Evolutionary conservation across 2,888 invertebrate species (phyloP), one percentile per base, ranked within the genome.

Genomic region (Agrilus cyanescens): DNA sequence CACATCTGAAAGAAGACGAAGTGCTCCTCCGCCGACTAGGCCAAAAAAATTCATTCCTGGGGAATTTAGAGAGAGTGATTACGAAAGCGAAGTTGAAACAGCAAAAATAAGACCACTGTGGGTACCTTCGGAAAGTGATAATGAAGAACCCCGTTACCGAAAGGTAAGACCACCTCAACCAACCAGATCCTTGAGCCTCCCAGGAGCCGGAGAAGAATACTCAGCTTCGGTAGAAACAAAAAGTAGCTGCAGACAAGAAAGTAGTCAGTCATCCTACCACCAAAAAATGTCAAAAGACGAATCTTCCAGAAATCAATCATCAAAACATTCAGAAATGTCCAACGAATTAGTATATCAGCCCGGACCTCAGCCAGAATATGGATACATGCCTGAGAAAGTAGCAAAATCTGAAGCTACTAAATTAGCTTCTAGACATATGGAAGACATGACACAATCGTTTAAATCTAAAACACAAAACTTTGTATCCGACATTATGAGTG

Each of bases 401-500:
- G 57, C 62, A 4, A 65, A 63, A 49, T 52, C 59, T 3, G 53
- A 58, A 18, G 67, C 67, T 1, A 62, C 70, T 61, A 75, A 73
- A 60, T 66, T 74, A 43, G 75, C 76, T 34, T 66, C 72, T n/a
- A 75, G 76, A 54, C 75, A 77, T 55, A 78, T 78, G 69, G 74
- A 70, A 53, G 75, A 75, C 47, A 76, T 82, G 78, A 77, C 77
- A 18, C 73, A 74, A 46, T 73, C 74, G 45, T 82, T 82, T 62
- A 78, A 78, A 55, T 71, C 76, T 36, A 82, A 79, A 59, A 76
- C 81, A 2, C 78, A 80, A 57, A 74, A 78, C 56, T 82, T 82
- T 57, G 73, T 76, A 20, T 72, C 71, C 44, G 78, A 82, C 47
- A 72, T 82, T 38, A 76, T 76, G 59, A 70, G 70, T 31, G 81